phyloP scores from a whole-genome alignment of 2,113 vertebrate species.

The Saccopteryx bilineata region DNA sequence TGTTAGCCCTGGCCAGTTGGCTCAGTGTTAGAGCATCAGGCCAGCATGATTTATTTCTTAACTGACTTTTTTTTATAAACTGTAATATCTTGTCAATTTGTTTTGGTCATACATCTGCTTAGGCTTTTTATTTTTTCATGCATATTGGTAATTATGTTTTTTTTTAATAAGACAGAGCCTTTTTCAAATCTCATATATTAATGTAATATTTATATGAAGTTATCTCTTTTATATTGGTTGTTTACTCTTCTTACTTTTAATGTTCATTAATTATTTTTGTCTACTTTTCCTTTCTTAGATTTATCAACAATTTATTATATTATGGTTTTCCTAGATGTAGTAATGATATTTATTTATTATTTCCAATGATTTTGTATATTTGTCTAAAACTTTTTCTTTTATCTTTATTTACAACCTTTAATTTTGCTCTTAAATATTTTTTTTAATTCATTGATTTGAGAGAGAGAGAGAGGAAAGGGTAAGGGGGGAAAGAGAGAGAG shows the following conservation, averaged over 20 bases:
- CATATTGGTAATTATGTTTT: not conserved
- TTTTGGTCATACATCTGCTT: not conserved
- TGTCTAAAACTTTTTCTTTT: not conserved
- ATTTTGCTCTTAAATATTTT: too few relatives aligned
- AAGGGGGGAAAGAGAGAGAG: too few relatives aligned
- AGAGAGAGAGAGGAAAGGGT: too few relatives aligned
- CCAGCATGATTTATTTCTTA: not conserved
- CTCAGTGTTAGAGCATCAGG: too few relatives aligned
- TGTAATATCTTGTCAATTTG: not conserved
- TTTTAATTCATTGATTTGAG: too few relatives aligned
- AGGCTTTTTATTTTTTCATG: not conserved
- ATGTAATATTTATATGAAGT: not conserved
- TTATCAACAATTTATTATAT: not conserved
- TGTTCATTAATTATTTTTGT: not conserved
- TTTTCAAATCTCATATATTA: constrained; percentile 44
- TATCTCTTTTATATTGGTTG: not conserved
- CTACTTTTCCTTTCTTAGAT: not conserved
- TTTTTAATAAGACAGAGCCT: not conserved
- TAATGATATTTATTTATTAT: constrained; percentile 4
- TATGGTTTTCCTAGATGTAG: not conserved
- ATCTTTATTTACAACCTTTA: not conserved
- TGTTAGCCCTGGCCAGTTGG: not conserved
- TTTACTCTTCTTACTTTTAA: constrained; percentile 24
- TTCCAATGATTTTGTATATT: not conserved
- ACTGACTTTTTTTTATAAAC: not conserved